Evolutionary conservation across 2,113 vertebrate species (phyloP).

Genomic region (Archilochus colubris): DNA sequence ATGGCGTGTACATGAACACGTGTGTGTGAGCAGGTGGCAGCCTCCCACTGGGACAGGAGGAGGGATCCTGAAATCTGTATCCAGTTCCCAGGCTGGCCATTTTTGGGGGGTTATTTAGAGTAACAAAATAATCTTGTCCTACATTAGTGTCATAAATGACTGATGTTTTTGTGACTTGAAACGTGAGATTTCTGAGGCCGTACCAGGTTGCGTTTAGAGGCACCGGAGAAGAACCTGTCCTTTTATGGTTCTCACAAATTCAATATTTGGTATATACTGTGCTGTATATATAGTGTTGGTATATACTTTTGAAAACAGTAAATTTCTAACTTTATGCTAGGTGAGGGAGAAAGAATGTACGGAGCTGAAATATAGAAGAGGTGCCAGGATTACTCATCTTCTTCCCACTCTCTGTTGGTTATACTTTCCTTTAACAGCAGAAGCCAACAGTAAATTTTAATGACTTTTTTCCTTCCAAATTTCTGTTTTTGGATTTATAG

Average conservation of each 20-base stretch:
- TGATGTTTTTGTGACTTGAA: background rate
- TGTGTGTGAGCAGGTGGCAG: background rate
- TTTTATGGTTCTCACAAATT: background rate
- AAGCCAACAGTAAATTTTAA: background rate
- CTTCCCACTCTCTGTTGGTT: background rate
- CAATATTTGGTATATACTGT: background rate
- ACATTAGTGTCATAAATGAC: background rate
- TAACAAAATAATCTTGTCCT: background rate
- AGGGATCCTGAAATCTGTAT: background rate
- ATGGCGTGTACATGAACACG: background rate
- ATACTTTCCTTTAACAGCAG: background rate
- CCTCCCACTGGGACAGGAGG: background rate
- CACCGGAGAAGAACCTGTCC: background rate
- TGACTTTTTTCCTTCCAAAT: background rate
- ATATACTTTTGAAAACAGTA: slow-evolving; percentile 25
- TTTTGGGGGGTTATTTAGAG: background rate
- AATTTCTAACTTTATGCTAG: slow-evolving; percentile 33
- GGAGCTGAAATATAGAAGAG: slow-evolving; percentile 20
- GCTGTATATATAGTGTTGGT: background rate
- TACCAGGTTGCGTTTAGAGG: background rate
- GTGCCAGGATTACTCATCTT: slow-evolving; percentile 47
- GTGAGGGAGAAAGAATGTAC: slow-evolving; percentile 9
- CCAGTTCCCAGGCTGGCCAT: background rate
- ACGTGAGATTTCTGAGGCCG: background rate
- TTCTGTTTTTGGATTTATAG: slow-evolving; percentile 20